Evolutionary conservation across 92 coral and sea anemone genomes (phyloP).

Genomic region (Heliopora coerulea): DNA sequence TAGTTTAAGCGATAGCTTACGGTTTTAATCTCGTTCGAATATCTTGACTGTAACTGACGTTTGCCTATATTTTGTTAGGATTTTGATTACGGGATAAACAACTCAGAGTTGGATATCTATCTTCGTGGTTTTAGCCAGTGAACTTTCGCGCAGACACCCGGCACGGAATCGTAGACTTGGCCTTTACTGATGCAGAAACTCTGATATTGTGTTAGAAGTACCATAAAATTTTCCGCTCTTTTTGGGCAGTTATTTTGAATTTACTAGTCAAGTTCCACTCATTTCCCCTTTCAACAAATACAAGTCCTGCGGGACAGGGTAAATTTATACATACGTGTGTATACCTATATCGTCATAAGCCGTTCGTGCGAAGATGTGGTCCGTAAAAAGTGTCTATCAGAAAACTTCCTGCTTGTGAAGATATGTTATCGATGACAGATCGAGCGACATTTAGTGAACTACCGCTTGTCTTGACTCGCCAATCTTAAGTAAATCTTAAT

Average conservation of each 20-base stretch:
- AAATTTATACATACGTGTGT: background rate
- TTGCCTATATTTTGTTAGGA: conserved; percentile 10
- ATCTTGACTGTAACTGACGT: background rate
- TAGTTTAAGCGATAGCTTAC: background rate
- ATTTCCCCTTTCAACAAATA: too few species aligned
- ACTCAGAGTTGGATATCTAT: conserved; percentile 85
- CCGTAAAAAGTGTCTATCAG: background rate
- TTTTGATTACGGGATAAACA: conserved; percentile 78
- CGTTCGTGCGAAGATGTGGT: background rate
- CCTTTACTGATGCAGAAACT: too few species aligned
- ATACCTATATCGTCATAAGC: background rate
- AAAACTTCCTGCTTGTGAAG: background rate
- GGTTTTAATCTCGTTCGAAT: background rate
- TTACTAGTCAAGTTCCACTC: background rate
- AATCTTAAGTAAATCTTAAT: background rate
- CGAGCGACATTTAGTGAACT: background rate
- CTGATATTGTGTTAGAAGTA: too few species aligned
- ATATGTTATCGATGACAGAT: background rate
- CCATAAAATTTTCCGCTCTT: background rate
- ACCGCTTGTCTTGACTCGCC: background rate
- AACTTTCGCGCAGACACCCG: background rate
- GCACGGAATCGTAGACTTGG: background rate
- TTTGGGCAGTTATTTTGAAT: background rate
- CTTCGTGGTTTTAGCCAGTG: conserved; percentile 61
- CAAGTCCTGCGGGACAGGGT: background rate